These are phyloP conservation scores for Phalacrocorax pelagicus DNA, from an alignment of 2,113 vertebrate genomes.

Conservation along the genomic window DNA sequence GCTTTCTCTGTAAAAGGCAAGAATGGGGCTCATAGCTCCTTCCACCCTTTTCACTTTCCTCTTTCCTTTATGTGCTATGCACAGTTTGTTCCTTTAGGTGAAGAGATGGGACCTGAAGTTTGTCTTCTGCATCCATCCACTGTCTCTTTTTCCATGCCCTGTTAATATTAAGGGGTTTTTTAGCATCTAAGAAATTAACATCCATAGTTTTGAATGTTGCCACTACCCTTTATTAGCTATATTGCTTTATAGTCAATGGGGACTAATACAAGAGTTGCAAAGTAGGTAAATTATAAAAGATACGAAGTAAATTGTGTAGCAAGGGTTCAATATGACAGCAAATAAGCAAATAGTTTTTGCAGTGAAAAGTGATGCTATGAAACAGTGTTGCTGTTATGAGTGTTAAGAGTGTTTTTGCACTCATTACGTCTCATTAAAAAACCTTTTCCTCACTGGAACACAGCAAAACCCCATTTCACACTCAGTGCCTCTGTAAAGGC, in stretches of 20 bases:
- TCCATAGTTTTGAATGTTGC: background rate
- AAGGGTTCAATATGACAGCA: background rate
- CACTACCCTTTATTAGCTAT: background rate
- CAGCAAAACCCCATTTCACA: background rate
- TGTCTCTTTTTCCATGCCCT: background rate
- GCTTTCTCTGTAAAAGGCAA: background rate
- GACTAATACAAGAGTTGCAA: background rate
- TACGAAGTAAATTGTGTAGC: background rate
- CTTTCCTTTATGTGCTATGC: background rate
- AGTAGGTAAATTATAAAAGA: background rate
- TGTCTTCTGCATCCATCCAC: background rate
- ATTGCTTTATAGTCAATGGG: background rate
- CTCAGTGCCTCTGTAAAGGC: background rate
- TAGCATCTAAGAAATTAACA: background rate
- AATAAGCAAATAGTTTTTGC: background rate
- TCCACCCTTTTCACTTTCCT: background rate
- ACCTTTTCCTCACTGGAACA: background rate
- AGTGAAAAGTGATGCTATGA: background rate
- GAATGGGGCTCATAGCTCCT: background rate
- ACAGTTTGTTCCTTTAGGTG: rapidly evolving
- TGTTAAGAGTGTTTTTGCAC: background rate
- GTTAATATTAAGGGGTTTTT: background rate
- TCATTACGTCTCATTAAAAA: background rate
- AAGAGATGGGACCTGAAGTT: background rate
- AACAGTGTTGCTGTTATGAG: background rate